Percentiles rank a stretch among this genome's conserved stretches.
These are phyloP conservation scores for Meriones unguiculatus DNA, from an alignment of 2,113 vertebrate species.

Conservation along the genomic window DNA sequence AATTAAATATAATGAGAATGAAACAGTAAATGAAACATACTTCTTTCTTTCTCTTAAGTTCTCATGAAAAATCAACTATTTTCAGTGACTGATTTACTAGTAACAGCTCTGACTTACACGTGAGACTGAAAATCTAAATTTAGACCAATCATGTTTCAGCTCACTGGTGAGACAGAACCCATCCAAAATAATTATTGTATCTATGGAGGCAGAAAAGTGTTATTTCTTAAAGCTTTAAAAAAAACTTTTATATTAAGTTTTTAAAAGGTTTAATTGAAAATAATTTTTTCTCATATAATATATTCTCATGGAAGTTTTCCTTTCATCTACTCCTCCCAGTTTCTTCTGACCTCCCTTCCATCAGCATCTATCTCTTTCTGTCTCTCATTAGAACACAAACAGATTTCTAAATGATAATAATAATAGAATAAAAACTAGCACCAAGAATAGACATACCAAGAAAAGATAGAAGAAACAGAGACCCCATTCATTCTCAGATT, in stretches of 20 bases:
- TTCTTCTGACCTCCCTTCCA: neutral
- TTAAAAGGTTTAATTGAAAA: neutral
- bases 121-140: slow-evolving; percentile 57
- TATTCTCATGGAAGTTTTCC: rapidly evolving
- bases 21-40: slow-evolving; percentile 28
- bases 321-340: too few species aligned
- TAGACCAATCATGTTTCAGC: slow-evolving; percentile 51
- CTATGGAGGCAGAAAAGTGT: neutral
- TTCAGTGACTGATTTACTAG: slow-evolving; percentile 30
- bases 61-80: slow-evolving; percentile 45
- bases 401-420: neutral
- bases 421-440: neutral
- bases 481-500: neutral
- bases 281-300: neutral
- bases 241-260: neutral
- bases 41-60: neutral
- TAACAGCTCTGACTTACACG: slow-evolving; percentile 32
- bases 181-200: slow-evolving; percentile 72
- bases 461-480: neutral
- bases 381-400: neutral
- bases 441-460: neutral
- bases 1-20: neutral
- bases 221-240: slow-evolving; percentile 53
- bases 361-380: neutral
- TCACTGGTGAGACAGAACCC: slow-evolving; percentile 41